Evolutionary conservation across 2,888 invertebrate species (phyloP), one percentile per base, ranked within the genome.

Genomic region (Kryphioiulus occultus): DNA sequence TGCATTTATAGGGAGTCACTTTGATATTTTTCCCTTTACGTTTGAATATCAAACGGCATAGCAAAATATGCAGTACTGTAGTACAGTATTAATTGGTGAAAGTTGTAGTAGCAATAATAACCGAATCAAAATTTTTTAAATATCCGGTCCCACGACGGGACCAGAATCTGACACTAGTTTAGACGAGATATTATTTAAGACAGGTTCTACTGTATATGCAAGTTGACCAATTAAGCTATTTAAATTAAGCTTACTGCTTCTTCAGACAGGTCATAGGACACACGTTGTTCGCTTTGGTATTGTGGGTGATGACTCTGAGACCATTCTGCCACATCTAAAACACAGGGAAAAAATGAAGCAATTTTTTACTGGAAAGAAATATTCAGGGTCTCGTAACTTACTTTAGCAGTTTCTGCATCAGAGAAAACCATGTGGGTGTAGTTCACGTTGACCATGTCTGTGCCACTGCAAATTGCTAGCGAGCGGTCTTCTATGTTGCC

Each of bases 381-480:
- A 35, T 7, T 35, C 35, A 35, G 35, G 35, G 35, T 35, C n/a
- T n/a, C 7, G 35, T 35, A 35, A 85, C 91, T 92, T 93, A 98
- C 99, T 95, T 97, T 98, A 85, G 99, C 99, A 30, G 96, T 97
- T 89, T 96, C 96, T 26, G 96, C 95, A 93, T 98, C 97, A 19
- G 97, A 96, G 91, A 98, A 99, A 89, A 99, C 96, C 90, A 99
- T 96, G 92, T 98, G 98, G 91, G 98, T 98, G 93, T 98, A 98
- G 93, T 96, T 98, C 92, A 99, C 98, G 93, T 99, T 99, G 92
- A 99, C 99, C 92, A 99, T 97, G 93, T 99, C 99, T 22, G 97
- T 97, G 17, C 99, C 99, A 91, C 98, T 98, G 93, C 99, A 99
- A 91, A 99, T 97, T 89, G 99, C 98, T 86, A 99, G 93, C 7